Conservation (phyloP, 2,797 vertebrate genomes). For the Pipistrellus pipistrellus region DNA sequence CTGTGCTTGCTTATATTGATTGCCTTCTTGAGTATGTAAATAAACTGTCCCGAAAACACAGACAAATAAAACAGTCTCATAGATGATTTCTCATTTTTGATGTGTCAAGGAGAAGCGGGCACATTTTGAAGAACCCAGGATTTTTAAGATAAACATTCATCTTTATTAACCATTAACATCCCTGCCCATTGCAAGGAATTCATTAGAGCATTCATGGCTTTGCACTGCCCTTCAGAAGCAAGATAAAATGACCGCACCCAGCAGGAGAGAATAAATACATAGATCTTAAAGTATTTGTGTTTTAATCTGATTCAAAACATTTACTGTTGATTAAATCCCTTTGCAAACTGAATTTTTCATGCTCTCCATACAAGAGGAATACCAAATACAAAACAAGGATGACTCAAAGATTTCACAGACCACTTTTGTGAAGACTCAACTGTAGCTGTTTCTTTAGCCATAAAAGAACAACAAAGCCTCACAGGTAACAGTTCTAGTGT, state of each 20-base stretch:
- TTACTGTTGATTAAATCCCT: conserved; percentile 76
- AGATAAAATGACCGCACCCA: conserved; percentile 43
- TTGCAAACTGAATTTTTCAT: conserved; percentile 71
- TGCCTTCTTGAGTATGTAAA: conserved; percentile 86
- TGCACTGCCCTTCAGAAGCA: conserved; percentile 73
- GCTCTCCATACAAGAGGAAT: conserved; percentile 54
- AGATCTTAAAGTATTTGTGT: conserved; percentile 75
- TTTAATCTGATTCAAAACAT: conserved; percentile 82
- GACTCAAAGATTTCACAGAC: conserved; percentile 6
- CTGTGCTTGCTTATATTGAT: conserved; percentile 88
- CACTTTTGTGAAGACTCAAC: not conserved
- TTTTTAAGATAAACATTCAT: conserved; percentile 76
- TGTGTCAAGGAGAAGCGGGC: conserved; percentile 77
- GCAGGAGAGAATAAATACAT: conserved; percentile 77
- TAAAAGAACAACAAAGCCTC: not conserved
- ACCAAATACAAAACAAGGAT: conserved; percentile 28
- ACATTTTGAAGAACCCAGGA: conserved; percentile 77
- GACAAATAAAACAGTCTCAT: conserved; percentile 81
- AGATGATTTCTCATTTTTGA: conserved; percentile 85
- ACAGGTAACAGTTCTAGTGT: not conserved
- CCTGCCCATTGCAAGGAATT: conserved; percentile 71
- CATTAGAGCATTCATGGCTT: conserved; percentile 64
- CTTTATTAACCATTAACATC: conserved; percentile 77
- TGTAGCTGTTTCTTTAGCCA: not conserved
- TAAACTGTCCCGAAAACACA: conserved; percentile 79